Percentiles rank a stretch among this genome's conserved stretches.
These are phyloP conservation scores for Dryobates pubescens DNA, from an alignment of 2,797 vertebrate species.

Conservation along the genomic window DNA sequence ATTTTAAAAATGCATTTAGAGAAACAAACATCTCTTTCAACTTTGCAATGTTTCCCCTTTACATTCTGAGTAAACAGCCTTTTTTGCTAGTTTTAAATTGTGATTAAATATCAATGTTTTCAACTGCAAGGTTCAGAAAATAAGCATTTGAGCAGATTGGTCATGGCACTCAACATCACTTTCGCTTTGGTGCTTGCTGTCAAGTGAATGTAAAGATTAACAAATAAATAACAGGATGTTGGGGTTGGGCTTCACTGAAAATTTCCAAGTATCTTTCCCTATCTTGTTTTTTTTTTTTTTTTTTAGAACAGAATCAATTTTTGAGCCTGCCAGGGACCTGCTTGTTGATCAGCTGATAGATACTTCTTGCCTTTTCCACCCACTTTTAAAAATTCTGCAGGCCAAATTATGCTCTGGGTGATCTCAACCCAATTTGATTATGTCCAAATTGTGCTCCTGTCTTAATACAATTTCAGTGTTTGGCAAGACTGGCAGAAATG, in stretches of 20 bases:
- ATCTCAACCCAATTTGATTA: neutral
- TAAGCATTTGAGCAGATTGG: constrained; percentile 37
- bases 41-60: neutral
- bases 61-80: constrained; percentile 5
- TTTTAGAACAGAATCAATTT: neutral
- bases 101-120: constrained; percentile 50
- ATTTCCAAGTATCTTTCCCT: constrained; percentile 26
- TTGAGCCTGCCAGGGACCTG: neutral
- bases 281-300: constrained; percentile 15
- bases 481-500: neutral
- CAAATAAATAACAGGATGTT: constrained; percentile 44
- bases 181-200: constrained; percentile 27
- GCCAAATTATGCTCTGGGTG: neutral
- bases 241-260: neutral
- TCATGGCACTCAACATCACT: constrained; percentile 11
- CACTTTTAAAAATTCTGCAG: neutral
- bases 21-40: constrained; percentile 47
- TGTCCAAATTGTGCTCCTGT: neutral
- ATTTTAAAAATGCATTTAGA: constrained; percentile 42
- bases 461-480: constrained; percentile 5
- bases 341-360: neutral
- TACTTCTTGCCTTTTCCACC: constrained; percentile 10
- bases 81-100: constrained; percentile 26
- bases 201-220: constrained; percentile 54
- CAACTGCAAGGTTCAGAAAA: constrained; percentile 29